Evolutionary conservation across 2,113 vertebrate genomes (phyloP).

Genomic region (Eulemur macaco): DNA sequence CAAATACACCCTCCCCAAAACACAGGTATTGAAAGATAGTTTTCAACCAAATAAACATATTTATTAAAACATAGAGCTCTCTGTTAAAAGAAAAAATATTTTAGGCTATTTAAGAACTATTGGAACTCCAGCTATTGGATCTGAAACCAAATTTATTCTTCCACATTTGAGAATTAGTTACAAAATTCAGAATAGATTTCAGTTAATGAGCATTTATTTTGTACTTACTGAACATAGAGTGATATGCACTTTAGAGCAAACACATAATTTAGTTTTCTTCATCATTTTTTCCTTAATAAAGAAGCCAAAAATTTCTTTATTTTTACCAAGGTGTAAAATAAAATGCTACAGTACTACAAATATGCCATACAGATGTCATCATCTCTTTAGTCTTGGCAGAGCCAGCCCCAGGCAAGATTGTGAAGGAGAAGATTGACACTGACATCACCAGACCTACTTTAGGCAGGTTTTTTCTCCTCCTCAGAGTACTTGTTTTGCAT

Average conservation of each 20-base stretch:
- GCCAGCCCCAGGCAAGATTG: conserved; percentile 52
- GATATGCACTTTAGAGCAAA: not conserved
- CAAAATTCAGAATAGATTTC: not conserved
- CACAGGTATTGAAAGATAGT: not conserved
- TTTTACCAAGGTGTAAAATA: conserved; percentile 62
- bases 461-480: not conserved
- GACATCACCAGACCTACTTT: conserved; percentile 44
- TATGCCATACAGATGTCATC: conserved; percentile 60
- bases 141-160: not conserved
- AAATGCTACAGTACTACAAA: conserved; percentile 19
- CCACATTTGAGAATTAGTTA: not conserved
- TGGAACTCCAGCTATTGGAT: not conserved
- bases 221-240: not conserved
- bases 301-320: not conserved
- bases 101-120: not conserved
- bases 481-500: conserved; percentile 15
- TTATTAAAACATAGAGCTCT: not conserved
- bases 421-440: conserved; percentile 47
- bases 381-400: conserved; percentile 56
- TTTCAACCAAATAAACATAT: not conserved
- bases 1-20: not conserved
- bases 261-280: not conserved
- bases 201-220: not conserved
- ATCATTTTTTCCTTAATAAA: not conserved
- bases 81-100: not conserved